Evolutionary conservation across 2,113 vertebrate species (phyloP).

Genomic region (Odontophorus gujanensis): DNA sequence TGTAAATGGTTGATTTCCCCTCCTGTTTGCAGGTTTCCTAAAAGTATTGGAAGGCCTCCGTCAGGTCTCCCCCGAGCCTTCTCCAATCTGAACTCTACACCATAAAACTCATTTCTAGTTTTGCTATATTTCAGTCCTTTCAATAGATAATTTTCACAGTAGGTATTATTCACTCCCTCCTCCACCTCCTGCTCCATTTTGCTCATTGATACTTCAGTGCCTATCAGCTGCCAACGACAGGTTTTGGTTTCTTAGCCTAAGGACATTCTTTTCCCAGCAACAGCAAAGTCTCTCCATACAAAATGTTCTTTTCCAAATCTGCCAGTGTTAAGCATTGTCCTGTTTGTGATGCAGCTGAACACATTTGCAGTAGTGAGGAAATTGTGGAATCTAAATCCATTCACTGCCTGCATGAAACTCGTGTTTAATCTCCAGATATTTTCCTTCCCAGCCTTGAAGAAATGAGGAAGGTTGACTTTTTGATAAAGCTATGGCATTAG

Average conservation of each 20-base stretch:
- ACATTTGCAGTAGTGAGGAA: slow-evolving; percentile 8
- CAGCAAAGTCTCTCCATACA: background rate
- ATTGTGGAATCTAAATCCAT: background rate
- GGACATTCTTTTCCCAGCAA: background rate
- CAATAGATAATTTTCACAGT: background rate
- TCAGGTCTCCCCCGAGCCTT: too few relatives aligned
- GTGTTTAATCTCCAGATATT: background rate
- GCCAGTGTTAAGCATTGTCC: slow-evolving; percentile 2
- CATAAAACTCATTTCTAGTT: background rate
- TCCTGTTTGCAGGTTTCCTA: too few relatives aligned
- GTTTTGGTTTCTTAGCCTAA: background rate
- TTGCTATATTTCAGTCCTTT: background rate
- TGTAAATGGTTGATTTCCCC: too few relatives aligned
- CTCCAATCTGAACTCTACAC: background rate
- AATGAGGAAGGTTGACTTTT: background rate
- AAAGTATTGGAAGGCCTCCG: too few relatives aligned
- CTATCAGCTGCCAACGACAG: background rate
- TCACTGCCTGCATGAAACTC: background rate
- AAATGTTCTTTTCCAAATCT: background rate
- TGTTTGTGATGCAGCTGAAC: slow-evolving; percentile 11
- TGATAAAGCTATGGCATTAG: background rate
- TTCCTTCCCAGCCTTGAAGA: background rate
- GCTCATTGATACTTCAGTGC: background rate
- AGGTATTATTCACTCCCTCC: background rate
- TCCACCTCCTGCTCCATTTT: slow-evolving; percentile 6